Evolutionary conservation across 2,797 vertebrate species (phyloP).

Genomic region (Mormyrus hasselquistii): DNA sequence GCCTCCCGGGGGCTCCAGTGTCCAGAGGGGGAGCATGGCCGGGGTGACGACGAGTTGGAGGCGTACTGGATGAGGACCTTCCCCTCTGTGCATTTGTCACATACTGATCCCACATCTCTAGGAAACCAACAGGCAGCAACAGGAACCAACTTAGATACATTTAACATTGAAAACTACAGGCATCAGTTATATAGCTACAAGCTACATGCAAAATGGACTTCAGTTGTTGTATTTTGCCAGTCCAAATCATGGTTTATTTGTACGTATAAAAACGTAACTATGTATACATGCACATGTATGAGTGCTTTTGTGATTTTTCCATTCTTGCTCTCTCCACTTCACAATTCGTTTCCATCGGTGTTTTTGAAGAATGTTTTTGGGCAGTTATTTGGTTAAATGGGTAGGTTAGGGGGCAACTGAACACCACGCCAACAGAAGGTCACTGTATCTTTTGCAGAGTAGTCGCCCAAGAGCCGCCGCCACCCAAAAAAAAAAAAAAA

Average conservation of each 20-base stretch:
- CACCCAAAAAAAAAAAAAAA: background rate
- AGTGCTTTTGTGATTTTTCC: background rate
- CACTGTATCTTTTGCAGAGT: background rate
- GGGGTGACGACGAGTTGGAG: constrained; percentile 86
- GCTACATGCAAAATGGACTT: background rate
- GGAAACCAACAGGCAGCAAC: constrained; percentile 82
- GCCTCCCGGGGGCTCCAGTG: constrained; percentile 97
- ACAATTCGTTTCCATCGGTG: background rate
- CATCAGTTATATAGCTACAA: background rate
- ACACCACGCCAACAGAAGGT: background rate
- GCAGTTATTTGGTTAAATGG: background rate
- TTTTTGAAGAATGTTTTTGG: background rate
- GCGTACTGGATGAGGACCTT: constrained; percentile 85
- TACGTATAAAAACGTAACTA: background rate
- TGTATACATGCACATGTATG: background rate
- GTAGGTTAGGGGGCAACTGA: background rate
- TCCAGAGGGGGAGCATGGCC: constrained; percentile 86
- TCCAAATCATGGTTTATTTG: background rate
- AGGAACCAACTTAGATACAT: constrained; percentile 70
- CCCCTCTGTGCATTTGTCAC: constrained; percentile 85
- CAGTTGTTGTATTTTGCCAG: background rate
- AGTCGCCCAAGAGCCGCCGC: too few species aligned
- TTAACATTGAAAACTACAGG: constrained; percentile 24
- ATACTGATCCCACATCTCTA: constrained; percentile 99
- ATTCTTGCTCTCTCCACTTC: background rate